A percentile compares a stretch with the other conserved stretches of the same genome.
These are phyloP conservation scores for Eurystomus glaucurus DNA, from an alignment of 2,797 vertebrate genomes.

Conservation along the genomic window DNA sequence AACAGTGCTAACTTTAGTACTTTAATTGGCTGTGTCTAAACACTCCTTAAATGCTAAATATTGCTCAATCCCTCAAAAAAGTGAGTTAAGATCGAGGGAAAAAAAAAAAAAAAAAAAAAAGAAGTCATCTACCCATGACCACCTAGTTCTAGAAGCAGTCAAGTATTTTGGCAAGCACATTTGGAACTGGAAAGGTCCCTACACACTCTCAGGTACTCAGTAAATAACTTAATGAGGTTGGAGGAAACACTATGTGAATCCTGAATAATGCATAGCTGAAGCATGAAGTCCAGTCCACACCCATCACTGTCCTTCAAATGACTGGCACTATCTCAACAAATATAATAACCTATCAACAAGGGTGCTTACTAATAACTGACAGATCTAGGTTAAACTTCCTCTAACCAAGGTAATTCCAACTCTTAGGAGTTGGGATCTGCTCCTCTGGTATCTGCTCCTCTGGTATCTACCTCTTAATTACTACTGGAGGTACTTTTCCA, in stretches of 20 bases:
- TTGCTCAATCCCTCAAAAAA: not conserved
- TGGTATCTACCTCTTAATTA: not conserved
- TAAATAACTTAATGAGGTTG: not conserved
- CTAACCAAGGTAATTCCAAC: not conserved
- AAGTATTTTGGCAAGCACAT: not conserved
- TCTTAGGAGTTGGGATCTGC: accelerated
- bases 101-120: not conserved
- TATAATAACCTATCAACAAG: accelerated
- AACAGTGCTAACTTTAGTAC: not conserved
- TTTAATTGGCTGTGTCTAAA: not conserved
- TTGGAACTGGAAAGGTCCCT: not conserved
- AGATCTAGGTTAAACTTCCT: not conserved
- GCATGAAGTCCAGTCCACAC: not conserved
- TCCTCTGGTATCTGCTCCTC: too few species aligned
- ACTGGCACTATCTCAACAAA: not conserved
- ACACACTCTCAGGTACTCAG: not conserved
- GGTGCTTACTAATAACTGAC: not conserved
- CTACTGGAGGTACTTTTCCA: not conserved
- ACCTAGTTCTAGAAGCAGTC: not conserved
- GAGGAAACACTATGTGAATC: not conserved
- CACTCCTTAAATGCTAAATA: not conserved
- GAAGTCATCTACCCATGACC: not conserved
- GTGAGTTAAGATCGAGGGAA: not conserved
- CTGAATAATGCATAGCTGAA: not conserved
- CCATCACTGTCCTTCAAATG: not conserved